A percentile compares a stretch with the other conserved stretches of the same genome.
phyloP scores from a whole-genome alignment of 2,888 invertebrate genomes.

The Brassicogethes aeneus region DNA sequence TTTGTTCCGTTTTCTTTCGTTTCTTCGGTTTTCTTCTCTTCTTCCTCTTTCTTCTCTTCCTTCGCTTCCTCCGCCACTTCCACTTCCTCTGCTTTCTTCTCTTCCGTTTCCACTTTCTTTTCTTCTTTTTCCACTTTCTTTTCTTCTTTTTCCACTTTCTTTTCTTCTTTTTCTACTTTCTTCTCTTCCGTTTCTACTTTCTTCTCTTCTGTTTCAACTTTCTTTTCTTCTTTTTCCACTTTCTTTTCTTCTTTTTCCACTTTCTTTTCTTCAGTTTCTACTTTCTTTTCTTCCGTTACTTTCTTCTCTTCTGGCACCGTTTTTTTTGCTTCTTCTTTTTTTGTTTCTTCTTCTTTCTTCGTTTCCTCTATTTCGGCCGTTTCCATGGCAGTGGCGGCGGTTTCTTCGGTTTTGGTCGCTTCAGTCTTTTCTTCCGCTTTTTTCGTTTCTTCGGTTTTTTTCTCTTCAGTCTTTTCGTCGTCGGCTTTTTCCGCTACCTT shows the following conservation, averaged over 20 bases:
- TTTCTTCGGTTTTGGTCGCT: conserved; percentile 14
- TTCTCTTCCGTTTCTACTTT: conserved; percentile 24
- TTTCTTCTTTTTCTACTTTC: conserved; percentile 12
- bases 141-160: conserved; percentile 13
- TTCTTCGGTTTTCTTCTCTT: conserved; percentile 4
- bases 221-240: conserved; percentile 12
- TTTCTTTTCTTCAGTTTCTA: conserved; percentile 10
- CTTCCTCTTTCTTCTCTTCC: conserved; percentile 8
- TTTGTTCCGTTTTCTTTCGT: conserved; percentile 11
- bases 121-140: conserved; percentile 29
- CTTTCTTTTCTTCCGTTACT: conserved; percentile 6
- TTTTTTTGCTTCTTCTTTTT: conserved; percentile 8
- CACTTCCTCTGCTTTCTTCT: conserved; percentile 32
- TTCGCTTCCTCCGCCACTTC: conserved; percentile 6
- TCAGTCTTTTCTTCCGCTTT: conserved; percentile 9
- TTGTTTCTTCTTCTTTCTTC: conserved; percentile 11
- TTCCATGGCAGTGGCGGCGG: conserved; percentile 2
- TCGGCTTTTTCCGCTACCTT: conserved; percentile 9
- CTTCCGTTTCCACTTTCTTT: conserved; percentile 21
- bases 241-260: conserved; percentile 12
- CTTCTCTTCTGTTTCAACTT: conserved; percentile 29
- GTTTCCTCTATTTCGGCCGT: conserved; percentile 5
- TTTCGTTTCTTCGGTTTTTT: conserved; percentile 8
- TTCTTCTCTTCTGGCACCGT: conserved; percentile 7
- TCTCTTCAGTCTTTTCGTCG: conserved; percentile 10